Evolutionary conservation across 2,888 invertebrate species (phyloP).

Genomic region (Lepidochrysops patricia): DNA sequence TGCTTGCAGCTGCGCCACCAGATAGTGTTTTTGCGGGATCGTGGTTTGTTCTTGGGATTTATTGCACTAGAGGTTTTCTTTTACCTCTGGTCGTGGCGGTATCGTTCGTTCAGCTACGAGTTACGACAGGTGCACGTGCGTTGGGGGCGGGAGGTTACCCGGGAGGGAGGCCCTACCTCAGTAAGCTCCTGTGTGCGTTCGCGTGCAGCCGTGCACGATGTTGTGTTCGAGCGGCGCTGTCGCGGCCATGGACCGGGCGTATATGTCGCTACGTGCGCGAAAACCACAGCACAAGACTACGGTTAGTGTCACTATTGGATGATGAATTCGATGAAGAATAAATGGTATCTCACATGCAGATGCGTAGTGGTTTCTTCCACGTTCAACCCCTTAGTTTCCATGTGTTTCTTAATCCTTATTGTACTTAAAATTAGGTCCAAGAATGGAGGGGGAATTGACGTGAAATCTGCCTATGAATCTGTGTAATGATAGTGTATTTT

Average conservation of each 20-base stretch:
- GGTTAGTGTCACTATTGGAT: conserved; percentile 34
- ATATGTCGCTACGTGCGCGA: conserved; percentile 69
- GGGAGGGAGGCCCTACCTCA: neutral
- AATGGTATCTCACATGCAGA: no score
- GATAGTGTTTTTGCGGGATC: no score
- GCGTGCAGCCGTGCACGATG: conserved; percentile 33
- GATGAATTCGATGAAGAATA: neutral
- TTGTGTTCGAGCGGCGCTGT: conserved; percentile 60
- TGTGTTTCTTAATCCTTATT: no score
- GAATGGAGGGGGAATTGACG: no score
- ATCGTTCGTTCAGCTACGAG: neutral
- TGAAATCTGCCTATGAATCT: no score
- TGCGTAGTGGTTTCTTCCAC: no score
- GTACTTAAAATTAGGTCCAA: no score
- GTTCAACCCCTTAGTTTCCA: no score
- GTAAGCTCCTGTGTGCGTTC: conserved; percentile 13
- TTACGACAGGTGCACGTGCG: neutral
- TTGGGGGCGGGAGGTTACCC: neutral
- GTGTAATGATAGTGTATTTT: no score
- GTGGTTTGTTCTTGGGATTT: no score
- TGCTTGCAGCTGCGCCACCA: no score
- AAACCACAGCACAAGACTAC: conserved; percentile 56
- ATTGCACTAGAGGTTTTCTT: no score
- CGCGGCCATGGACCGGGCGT: conserved; percentile 68
- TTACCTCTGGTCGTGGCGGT: neutral